phyloP scores from a whole-genome alignment of 2,888 invertebrate species.

The Lasioglossum villosulum region DNA sequence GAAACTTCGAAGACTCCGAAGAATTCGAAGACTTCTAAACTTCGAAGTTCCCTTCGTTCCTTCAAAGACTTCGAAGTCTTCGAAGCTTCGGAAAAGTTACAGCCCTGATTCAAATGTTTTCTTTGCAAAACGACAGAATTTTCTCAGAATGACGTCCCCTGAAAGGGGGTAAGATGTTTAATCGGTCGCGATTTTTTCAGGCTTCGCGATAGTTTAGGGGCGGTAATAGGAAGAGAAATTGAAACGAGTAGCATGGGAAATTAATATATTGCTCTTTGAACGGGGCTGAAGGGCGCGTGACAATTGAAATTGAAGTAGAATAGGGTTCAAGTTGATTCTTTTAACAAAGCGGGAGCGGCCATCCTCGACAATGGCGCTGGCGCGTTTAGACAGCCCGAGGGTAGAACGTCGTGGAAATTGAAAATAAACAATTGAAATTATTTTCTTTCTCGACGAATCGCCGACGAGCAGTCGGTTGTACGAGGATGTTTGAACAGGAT shows the following conservation, averaged over 20 bases:
- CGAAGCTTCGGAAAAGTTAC: too few species aligned
- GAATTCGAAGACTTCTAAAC: too few species aligned
- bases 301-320: constrained; percentile 2
- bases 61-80: too few species aligned
- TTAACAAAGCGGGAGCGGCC: neutral
- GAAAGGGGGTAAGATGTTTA: too few species aligned
- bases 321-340: constrained; percentile 6
- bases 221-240: neutral
- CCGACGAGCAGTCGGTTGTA: neutral
- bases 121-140: too few species aligned
- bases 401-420: neutral
- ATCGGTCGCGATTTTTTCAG: neutral
- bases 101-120: too few species aligned
- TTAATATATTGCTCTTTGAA: neutral
- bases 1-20: too few species aligned
- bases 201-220: neutral
- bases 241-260: neutral
- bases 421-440: neutral
- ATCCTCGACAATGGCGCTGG: neutral
- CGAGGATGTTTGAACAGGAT: neutral
- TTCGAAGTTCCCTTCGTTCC: too few species aligned
- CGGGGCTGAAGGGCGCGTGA: neutral
- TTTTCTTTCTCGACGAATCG: neutral
- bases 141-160: too few species aligned
- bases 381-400: neutral